Base-by-base conservation (phyloP, 2,888 invertebrate species). In the Pheosia gnoma region DNA sequence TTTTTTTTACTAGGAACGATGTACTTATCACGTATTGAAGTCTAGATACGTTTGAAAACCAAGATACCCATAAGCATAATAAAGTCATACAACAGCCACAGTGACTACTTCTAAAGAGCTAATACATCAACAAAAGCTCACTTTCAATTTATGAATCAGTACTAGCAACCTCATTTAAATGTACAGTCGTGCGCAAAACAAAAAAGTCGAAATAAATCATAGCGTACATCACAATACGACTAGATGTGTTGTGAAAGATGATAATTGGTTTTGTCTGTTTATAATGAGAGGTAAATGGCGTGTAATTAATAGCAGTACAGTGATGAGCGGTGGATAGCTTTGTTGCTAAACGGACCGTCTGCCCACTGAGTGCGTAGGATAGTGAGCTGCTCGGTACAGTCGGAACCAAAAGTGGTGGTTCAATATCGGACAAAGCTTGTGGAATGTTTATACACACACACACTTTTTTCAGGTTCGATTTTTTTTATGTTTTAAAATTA, bases 231-330 rank as follows among this genome's bases (percentile, higher is more conserved):
- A 75, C 72, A 75, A 78, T 78, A 73, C 79, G 70, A 73, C 74
- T 45, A 57, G 68, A 59, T 39, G 61, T 72, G 73, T 87, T 83
- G 82, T 85, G 84, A 81, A 83, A 86, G 75, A 74, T 71, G 70
- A 77, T 87, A 88, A 88, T 88, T 87, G 88, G 87, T 86, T 86
- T 85, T 83, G 86, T 88, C 89, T 88, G 86, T 87, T 85, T 86
- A 86, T 91, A 91, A 92, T 90, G 87, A 86, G 87, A 74, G 81
- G 83, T 88, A 88, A 89, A 85, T 83, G 84, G 85, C 78, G 75
- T 78, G 83, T 90, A 90, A 92, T 92, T 90, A 91, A 92, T 92
- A 89, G 80, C 79, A 76, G 80, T 59, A 65, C 62, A 64, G 25
- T 80, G 82, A 85, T 83, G 79, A 78, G 75, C 70, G 74, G 75